Conservation (phyloP, 2,797 vertebrate genomes). For the Syngnathus rostellatus region DNA sequence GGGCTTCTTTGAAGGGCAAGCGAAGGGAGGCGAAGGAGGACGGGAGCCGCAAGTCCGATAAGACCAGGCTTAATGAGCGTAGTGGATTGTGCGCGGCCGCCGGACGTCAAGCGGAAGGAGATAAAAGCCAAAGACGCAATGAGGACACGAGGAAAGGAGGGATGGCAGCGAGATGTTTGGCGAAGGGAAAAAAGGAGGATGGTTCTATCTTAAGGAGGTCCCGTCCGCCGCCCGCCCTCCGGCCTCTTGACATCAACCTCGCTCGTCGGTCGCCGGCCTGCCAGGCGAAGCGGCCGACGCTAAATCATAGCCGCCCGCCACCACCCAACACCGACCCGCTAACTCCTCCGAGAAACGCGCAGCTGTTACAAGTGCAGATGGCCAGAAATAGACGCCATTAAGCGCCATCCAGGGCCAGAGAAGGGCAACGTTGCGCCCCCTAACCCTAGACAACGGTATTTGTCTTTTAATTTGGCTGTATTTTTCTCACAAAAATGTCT, state of each 20-base stretch:
- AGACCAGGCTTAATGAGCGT: conserved; percentile 52
- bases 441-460: conserved; percentile 7
- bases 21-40: conserved; percentile 13
- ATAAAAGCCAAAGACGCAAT: conserved; percentile 39
- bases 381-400: conserved; percentile 38
- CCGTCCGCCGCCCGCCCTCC: conserved; percentile 17
- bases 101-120: conserved; percentile 39
- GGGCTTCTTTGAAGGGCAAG: conserved; percentile 33
- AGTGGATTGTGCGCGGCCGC: conserved; percentile 53
- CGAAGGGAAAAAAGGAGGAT: conserved; percentile 36
- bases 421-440: conserved; percentile 48
- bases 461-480: neutral
- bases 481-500: neutral
- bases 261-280: conserved; percentile 51
- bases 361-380: conserved; percentile 59
- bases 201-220: conserved; percentile 11
- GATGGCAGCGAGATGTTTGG: conserved; percentile 31
- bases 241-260: conserved; percentile 56
- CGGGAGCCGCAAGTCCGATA: conserved; percentile 56
- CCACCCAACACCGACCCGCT: neutral
- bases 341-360: conserved; percentile 48
- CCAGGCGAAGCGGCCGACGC: conserved; percentile 26
- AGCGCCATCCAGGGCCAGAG: conserved; percentile 56
- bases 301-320: conserved; percentile 5
- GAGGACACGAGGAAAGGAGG: conserved; percentile 30